phyloP scores from a whole-genome alignment of 2,797 vertebrate species.

The Acanthis flammea region DNA sequence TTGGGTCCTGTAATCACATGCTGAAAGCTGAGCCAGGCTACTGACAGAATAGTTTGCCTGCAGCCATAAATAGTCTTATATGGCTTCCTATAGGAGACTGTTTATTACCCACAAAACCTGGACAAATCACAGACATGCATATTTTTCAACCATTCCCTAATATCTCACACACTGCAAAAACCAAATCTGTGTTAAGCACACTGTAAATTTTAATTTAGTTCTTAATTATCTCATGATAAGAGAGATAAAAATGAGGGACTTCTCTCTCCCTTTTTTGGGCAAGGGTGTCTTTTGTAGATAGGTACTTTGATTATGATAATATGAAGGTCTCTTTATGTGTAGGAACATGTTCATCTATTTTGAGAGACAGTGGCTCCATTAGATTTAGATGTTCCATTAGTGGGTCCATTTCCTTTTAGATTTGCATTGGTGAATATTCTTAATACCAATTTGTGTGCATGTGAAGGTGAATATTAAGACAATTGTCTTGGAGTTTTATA shows the following conservation, averaged over 20 bases:
- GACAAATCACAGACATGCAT: background rate
- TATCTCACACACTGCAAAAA: background rate
- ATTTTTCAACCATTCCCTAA: background rate
- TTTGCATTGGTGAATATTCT: background rate
- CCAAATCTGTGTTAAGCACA: background rate
- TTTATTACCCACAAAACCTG: background rate
- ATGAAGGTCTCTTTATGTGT: background rate
- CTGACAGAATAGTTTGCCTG: background rate
- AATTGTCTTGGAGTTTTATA: background rate
- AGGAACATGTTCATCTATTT: background rate
- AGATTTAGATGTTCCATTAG: background rate
- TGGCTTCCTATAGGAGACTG: background rate
- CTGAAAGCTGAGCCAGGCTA: background rate
- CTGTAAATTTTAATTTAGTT: background rate
- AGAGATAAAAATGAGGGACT: background rate
- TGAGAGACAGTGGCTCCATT: background rate
- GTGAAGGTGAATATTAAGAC: background rate
- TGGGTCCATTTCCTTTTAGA: background rate
- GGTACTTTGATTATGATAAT: background rate
- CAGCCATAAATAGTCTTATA: background rate
- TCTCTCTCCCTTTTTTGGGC: fast-evolving
- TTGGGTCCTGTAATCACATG: background rate
- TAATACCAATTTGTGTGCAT: background rate
- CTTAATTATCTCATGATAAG: background rate
- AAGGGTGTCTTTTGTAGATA: background rate